Base-by-base conservation (phyloP, 2,113 vertebrate genomes). In the Donacobius atricapilla region DNA sequence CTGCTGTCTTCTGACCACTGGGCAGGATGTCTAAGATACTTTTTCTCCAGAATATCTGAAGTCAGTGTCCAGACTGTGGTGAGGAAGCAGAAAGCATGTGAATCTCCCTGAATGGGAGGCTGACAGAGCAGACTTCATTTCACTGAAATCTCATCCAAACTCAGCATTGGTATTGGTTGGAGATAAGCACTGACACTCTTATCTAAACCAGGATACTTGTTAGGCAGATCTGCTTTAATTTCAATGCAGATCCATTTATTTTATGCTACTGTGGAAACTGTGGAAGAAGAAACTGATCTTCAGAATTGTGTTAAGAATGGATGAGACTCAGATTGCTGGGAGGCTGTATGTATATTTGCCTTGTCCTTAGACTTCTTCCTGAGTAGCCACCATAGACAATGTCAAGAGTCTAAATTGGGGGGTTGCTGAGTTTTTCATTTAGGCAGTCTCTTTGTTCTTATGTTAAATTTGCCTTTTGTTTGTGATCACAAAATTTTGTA, bases 361-460 rank as follows among this genome's bases (percentile, higher is more conserved):
- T 58, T 69, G 14, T 31, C 37, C 57, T 90, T 40, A 28, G 27
- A 7, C 45, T 25, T 11, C 22, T 47, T 25, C 30, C 13, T n/a
- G 27, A 27, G 51, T n/a, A 39, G 8, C 48, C 53, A 16, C 57
- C 13, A 5, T 7, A 3, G 5, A 6, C n/a, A 7, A 1, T 0
- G 1, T 27, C 35, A n/a, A 19, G 42, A 33, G 33, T 13, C 40
- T 39, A 5, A 83, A 35, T 0, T 47, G 18, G 28, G 20, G 20
- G 11, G 2, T 31, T 45, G 7, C 4, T 13, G 44, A 68, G 28
- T 11, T 72, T 64, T 83, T 73, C 0, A 16, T 79, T 54, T 53
- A 19, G 51, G 8, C 42, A 42, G 0, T 22, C 2, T 6, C 9
- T 58, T 71, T 76, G 30, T 53, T 91, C 58, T 51, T 56, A 9